Evolutionary conservation across 2,888 invertebrate species (phyloP).

Genomic region (Melangyna quadrimaculata): DNA sequence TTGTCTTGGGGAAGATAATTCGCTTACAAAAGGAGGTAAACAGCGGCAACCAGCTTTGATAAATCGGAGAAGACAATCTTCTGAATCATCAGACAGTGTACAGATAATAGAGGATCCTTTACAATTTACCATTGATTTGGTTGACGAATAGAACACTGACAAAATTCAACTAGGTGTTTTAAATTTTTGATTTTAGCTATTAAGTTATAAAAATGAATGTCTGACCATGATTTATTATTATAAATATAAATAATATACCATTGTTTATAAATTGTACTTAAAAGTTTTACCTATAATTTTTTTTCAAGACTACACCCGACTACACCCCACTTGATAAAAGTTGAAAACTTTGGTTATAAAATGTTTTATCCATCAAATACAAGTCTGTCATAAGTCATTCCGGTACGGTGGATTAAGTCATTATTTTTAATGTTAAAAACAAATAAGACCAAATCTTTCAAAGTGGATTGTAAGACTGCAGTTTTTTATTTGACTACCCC

Average conservation of each 20-base stretch:
- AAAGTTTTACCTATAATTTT: not conserved
- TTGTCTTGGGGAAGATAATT: not conserved
- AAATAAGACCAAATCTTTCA: too few species aligned
- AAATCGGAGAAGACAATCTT: not conserved
- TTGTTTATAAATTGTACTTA: not conserved
- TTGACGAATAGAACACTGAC: not conserved
- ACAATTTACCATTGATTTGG: conserved; percentile 18
- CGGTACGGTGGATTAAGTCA: too few species aligned
- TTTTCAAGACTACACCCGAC: too few species aligned
- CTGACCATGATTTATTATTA: not conserved
- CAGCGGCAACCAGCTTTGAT: fast-evolving
- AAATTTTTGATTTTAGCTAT: not conserved
- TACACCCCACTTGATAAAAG: too few species aligned
- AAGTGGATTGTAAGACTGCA: too few species aligned
- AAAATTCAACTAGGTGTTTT: not conserved
- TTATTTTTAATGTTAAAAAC: too few species aligned
- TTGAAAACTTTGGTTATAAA: too few species aligned
- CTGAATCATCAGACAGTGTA: conserved; percentile 1
- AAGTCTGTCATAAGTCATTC: too few species aligned
- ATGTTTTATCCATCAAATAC: too few species aligned
- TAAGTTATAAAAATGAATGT: not conserved
- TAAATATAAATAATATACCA: not conserved
- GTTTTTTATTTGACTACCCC: too few species aligned
- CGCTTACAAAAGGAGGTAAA: not conserved
- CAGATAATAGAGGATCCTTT: conserved; percentile 17